Conservation (phyloP, 2,113 vertebrate species). For the Elaphurus davidianus region DNA sequence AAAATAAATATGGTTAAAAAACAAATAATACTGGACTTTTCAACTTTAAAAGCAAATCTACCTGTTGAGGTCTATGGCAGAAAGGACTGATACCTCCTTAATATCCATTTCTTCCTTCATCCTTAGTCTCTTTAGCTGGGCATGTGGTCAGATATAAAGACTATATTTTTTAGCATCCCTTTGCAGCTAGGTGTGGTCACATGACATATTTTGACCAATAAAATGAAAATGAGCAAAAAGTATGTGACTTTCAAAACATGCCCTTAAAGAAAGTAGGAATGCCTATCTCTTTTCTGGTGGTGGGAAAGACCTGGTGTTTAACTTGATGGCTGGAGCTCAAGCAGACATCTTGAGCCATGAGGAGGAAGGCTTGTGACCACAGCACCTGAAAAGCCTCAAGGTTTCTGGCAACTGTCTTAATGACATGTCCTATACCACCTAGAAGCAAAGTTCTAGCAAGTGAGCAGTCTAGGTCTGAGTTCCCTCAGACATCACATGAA, state of each 20-base stretch:
- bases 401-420: neutral
- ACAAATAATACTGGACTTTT: neutral
- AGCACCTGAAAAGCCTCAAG: neutral
- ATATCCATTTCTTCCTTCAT: neutral
- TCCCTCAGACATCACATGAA: neutral
- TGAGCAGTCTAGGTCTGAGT: neutral
- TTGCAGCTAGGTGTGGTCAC: neutral
- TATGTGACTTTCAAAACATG: neutral
- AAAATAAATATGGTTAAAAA: neutral
- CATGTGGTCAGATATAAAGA: neutral
- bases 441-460: neutral
- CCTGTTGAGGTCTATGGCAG: neutral
- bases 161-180: neutral
- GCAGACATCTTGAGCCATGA: neutral
- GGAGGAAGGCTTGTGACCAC: neutral
- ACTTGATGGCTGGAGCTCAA: neutral
- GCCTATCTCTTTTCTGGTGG: neutral
- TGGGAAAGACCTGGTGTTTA: neutral
- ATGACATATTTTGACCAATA: neutral
- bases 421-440: neutral
- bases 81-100: neutral
- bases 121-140: neutral
- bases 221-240: neutral
- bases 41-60: neutral
- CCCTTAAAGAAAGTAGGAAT: neutral